phyloP scores from a whole-genome alignment of 2,113 vertebrate species.

The Myotis davidii region DNA sequence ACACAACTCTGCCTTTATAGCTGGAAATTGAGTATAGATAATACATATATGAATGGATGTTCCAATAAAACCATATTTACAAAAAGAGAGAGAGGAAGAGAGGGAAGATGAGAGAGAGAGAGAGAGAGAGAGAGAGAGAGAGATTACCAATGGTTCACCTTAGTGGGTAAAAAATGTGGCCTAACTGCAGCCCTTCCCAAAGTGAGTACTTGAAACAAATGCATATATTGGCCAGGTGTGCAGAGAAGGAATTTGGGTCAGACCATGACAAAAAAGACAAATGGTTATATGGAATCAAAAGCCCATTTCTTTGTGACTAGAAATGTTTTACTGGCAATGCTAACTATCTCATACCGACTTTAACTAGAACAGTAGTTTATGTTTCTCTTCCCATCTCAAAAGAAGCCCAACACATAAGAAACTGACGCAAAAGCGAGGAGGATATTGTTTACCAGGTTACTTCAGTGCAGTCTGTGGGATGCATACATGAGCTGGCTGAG shows the following conservation, averaged over 20 bases:
- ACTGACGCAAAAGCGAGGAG: neutral
- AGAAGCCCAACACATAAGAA: neutral
- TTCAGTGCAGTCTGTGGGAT: constrained; percentile 54
- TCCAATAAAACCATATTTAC: constrained; percentile 43
- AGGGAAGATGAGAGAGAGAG: neutral
- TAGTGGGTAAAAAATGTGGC: neutral
- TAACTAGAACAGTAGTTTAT: neutral
- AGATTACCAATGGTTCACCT: neutral
- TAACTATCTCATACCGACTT: neutral
- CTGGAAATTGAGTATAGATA: neutral
- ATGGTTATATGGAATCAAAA: constrained; percentile 62
- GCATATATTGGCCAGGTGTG: neutral
- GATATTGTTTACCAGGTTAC: neutral
- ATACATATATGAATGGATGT: neutral
- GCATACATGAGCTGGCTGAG: neutral
- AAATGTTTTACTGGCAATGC: neutral
- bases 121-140: neutral
- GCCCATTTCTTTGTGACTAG: constrained; percentile 36
- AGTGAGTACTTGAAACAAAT: neutral
- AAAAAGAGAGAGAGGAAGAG: neutral
- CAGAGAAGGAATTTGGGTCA: neutral
- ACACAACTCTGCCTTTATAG: neutral
- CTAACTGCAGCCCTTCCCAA: neutral
- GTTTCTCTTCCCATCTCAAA: neutral
- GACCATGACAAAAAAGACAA: constrained; percentile 65